These are phyloP conservation scores for Carterocephalus palaemon DNA, from an alignment of 2,888 invertebrate genomes.

Conservation along the genomic window DNA sequence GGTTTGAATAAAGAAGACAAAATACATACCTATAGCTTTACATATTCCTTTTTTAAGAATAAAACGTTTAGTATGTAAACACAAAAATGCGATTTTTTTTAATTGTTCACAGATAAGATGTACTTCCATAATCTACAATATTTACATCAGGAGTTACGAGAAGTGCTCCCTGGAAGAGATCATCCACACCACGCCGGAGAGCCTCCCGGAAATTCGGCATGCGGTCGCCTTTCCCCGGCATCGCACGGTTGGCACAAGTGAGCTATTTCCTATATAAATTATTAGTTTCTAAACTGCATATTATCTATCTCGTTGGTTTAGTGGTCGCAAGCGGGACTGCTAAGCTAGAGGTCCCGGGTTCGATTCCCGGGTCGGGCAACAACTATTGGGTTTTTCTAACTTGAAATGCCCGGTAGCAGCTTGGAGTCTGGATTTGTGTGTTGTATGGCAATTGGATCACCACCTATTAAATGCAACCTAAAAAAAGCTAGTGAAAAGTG, in stretches of 20 bases:
- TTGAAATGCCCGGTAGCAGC: too few relatives aligned
- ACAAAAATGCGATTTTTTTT: too few relatives aligned
- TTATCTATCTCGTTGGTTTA: background rate
- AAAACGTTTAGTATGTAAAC: background rate
- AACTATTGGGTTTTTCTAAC: too few relatives aligned
- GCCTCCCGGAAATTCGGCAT: constrained; percentile 53
- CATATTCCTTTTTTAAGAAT: background rate
- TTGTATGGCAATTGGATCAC: too few relatives aligned
- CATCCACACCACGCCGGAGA: constrained; percentile 51
- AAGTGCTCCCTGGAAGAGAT: constrained; percentile 60
- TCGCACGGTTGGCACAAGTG: constrained; percentile 55
- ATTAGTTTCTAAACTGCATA: background rate
- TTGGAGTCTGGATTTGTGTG: too few relatives aligned
- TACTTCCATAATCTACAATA: constrained; percentile 64
- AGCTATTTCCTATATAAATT: constrained; percentile 10
- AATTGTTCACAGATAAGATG: constrained; percentile 55
- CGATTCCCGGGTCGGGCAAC: too few relatives aligned
- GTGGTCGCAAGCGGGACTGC: too few relatives aligned
- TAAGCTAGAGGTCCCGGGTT: too few relatives aligned
- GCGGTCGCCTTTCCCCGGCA: constrained; percentile 63
- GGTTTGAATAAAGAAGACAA: too few relatives aligned
- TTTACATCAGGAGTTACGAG: constrained; percentile 64
- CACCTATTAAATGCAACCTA: too few relatives aligned
- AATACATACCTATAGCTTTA: background rate
- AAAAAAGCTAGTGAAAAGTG: too few relatives aligned